Percentiles rank a stretch among this genome's conserved stretches.
phyloP scores from a whole-genome alignment of 2,797 vertebrate species.

The Eospalax fontanierii region DNA sequence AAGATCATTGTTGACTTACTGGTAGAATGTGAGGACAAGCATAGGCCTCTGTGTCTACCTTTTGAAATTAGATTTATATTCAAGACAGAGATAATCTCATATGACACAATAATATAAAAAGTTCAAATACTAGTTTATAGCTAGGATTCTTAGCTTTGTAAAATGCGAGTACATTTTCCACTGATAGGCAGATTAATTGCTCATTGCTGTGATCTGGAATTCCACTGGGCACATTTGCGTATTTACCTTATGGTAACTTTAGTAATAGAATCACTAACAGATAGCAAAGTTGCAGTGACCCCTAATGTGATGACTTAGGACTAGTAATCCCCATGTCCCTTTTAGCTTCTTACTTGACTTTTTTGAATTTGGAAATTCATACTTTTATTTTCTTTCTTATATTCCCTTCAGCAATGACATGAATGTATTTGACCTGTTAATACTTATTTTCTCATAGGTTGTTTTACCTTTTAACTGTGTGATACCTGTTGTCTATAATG shows the following conservation, averaged over 20 bases:
- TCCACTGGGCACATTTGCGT: background rate
- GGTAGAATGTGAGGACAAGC: background rate
- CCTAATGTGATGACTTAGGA: background rate
- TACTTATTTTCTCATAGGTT: background rate
- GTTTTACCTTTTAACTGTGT: slow-evolving; percentile 37
- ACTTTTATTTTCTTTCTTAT: background rate
- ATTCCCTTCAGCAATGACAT: slow-evolving; percentile 19
- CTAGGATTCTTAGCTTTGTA: slow-evolving; percentile 39
- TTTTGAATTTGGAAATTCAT: background rate
- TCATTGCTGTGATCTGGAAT: slow-evolving; percentile 34
- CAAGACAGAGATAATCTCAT: background rate
- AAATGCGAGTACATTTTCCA: background rate
- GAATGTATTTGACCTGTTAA: slow-evolving; percentile 27
- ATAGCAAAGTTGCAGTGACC: background rate
- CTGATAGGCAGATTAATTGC: slow-evolving; percentile 3
- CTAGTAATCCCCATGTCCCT: background rate
- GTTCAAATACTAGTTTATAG: background rate
- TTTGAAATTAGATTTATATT: background rate
- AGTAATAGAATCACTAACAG: too few relatives aligned
- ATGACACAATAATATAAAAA: background rate
- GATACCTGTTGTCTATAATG: background rate
- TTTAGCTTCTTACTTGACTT: background rate
- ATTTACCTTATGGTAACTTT: slow-evolving; percentile 20
- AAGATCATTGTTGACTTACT: background rate
- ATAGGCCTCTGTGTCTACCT: background rate